Evolutionary conservation across 2,888 invertebrate genomes (phyloP).

Genomic region (Caenorhabditis parvicauda): DNA sequence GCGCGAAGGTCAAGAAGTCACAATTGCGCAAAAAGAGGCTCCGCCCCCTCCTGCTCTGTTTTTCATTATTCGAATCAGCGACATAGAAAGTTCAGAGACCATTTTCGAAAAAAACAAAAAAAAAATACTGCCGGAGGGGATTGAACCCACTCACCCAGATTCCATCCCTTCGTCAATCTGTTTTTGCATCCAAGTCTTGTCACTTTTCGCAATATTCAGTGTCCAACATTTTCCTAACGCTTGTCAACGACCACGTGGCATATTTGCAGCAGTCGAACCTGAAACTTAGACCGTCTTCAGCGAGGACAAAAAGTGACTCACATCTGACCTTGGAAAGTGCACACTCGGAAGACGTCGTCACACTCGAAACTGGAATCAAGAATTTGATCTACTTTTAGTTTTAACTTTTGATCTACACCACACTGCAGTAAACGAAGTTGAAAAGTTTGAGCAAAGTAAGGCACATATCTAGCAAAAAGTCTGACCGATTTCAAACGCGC

Average conservation of each 20-base stretch:
- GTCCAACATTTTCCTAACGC: conserved; percentile 54
- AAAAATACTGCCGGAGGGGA: too few species aligned
- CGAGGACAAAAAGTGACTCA: conserved; percentile 1
- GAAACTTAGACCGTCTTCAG: background rate
- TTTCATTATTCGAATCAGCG: too few species aligned
- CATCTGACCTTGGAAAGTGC: conserved; percentile 45
- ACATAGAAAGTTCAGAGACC: too few species aligned
- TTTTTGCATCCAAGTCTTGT: conserved; percentile 36
- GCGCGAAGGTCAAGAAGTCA: too few species aligned
- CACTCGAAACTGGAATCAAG: conserved; percentile 28
- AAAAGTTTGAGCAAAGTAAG: too few species aligned
- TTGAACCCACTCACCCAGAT: conserved; percentile 28
- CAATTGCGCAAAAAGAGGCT: too few species aligned
- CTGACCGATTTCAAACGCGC: too few species aligned
- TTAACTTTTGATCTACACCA: too few species aligned
- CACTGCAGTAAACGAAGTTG: too few species aligned
- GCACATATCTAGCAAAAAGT: too few species aligned
- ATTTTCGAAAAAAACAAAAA: too few species aligned
- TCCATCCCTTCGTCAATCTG: conserved; percentile 48
- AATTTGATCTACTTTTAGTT: background rate
- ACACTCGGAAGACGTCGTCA: conserved; percentile 40
- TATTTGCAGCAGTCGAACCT: conserved; percentile 50
- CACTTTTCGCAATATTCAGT: conserved; percentile 37
- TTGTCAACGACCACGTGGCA: conserved; percentile 46
- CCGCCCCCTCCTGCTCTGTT: too few species aligned